These are phyloP conservation scores for Bombyx huttoni DNA, from an alignment of 2,888 invertebrate genomes.

Conservation along the genomic window DNA sequence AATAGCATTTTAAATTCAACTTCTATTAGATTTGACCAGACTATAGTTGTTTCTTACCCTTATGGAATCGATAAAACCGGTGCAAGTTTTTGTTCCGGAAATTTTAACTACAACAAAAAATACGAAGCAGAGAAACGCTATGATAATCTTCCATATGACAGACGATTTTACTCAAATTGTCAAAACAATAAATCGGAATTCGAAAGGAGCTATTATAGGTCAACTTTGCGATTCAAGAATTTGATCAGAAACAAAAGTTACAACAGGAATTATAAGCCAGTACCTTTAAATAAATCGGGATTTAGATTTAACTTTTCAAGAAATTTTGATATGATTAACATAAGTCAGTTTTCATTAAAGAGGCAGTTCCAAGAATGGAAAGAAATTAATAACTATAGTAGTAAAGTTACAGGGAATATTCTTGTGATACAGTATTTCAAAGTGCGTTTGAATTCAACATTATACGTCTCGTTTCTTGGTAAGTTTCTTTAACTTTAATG, in stretches of 20 bases:
- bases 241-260: slow-evolving; percentile 32
- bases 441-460: slow-evolving; percentile 48
- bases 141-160: not conserved
- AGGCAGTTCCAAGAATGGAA: not conserved
- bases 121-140: not conserved
- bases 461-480: slow-evolving; percentile 50
- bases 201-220: slow-evolving; percentile 38
- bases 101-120: slow-evolving; percentile 31
- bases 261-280: slow-evolving; percentile 18
- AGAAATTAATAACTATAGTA: slow-evolving; percentile 7
- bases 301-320: slow-evolving; percentile 36
- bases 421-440: slow-evolving; percentile 53
- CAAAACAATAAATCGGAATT: slow-evolving; percentile 19
- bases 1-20: slow-evolving; percentile 42
- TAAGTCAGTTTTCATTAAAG: slow-evolving; percentile 15
- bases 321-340: slow-evolving; percentile 36
- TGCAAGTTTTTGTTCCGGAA: slow-evolving; percentile 29
- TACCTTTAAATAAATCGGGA: slow-evolving; percentile 37
- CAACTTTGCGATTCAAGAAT: slow-evolving; percentile 37
- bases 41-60: slow-evolving; percentile 37
- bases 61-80: slow-evolving; percentile 3
- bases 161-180: not conserved
- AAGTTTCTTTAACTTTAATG: slow-evolving; percentile 8
- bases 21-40: slow-evolving; percentile 50
- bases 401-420: slow-evolving; percentile 12